Conservation (phyloP, 2,113 vertebrate genomes). For the Lucifuga dentata region DNA sequence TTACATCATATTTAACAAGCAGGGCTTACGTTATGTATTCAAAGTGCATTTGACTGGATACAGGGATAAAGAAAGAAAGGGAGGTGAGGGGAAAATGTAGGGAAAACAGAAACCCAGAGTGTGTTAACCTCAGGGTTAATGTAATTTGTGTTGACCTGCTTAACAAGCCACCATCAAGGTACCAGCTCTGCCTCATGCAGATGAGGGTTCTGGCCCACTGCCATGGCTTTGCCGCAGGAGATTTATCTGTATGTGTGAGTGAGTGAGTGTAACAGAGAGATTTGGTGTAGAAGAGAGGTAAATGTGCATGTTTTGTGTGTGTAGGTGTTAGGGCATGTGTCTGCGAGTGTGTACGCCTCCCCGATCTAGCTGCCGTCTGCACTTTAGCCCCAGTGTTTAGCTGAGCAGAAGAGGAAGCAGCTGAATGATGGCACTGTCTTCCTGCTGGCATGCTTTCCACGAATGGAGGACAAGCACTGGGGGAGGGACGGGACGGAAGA, state of each 20-base stretch:
- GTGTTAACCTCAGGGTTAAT: constrained; percentile 75
- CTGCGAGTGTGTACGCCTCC: constrained; percentile 42
- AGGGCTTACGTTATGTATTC: too few species aligned
- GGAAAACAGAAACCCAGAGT: constrained; percentile 43
- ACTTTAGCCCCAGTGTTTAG: constrained; percentile 73
- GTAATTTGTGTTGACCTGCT: constrained; percentile 69
- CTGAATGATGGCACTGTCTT: constrained; percentile 77
- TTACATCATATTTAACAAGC: too few species aligned
- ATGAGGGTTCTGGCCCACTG: constrained; percentile 57
- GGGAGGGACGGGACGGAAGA: constrained; percentile 49
- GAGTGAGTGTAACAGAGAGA: constrained; percentile 29
- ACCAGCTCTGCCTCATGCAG: constrained; percentile 62
- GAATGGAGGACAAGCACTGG: constrained; percentile 21
- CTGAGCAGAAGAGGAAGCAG: constrained; percentile 71
- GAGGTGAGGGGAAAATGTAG: constrained; percentile 19
- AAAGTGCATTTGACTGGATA: not conserved
- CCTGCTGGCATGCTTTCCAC: constrained; percentile 59
- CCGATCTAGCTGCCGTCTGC: constrained; percentile 56
- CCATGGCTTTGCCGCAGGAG: constrained; percentile 57
- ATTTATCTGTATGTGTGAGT: constrained; percentile 28
- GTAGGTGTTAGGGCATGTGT: constrained; percentile 42
- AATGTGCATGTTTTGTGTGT: constrained; percentile 22
- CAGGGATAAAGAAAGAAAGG: constrained; percentile 14
- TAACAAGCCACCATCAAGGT: constrained; percentile 70
- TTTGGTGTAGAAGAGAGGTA: constrained; percentile 44